Conservation (phyloP, 1,140 invertebrate genomes). For the Heliconius eleuchia region DNA sequence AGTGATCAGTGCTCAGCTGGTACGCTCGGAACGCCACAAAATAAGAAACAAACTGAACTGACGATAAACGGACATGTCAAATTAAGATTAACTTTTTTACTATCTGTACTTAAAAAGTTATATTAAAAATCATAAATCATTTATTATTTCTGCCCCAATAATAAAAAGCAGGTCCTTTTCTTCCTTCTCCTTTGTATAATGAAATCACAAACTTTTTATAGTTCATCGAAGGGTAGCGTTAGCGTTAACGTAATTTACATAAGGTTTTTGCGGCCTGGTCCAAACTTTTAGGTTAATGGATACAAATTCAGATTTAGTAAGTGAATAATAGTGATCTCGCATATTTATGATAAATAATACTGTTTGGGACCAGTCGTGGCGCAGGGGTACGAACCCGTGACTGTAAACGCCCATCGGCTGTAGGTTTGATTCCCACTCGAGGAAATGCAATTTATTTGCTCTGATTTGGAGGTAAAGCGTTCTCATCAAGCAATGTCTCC, state of each 20-base stretch:
- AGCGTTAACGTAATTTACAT: constrained; percentile 1
- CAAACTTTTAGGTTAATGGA: constrained; percentile 10
- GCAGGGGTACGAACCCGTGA: too few species aligned
- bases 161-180: background rate
- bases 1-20: too few species aligned
- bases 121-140: constrained; percentile 12
- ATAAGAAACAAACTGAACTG: too few species aligned
- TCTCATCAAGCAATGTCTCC: too few species aligned
- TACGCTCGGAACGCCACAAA: too few species aligned
- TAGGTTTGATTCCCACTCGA: too few species aligned
- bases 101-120: constrained; percentile 1
- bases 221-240: constrained; percentile 13
- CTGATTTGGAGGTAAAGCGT: too few species aligned
- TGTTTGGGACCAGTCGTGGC: too few species aligned
- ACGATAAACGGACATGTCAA: too few species aligned
- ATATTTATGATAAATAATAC: background rate
- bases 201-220: constrained; percentile 12
- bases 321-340: background rate
- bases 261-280: background rate
- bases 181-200: constrained; percentile 5
- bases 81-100: background rate
- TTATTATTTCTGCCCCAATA: constrained; percentile 4
- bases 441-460: too few species aligned
- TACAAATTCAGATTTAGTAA: constrained; percentile 1
- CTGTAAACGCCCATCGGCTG: too few species aligned